Percentiles rank a stretch among this genome's conserved stretches.
These are phyloP conservation scores for Apamea sordens DNA, from an alignment of 2,888 invertebrate genomes.

Conservation along the genomic window DNA sequence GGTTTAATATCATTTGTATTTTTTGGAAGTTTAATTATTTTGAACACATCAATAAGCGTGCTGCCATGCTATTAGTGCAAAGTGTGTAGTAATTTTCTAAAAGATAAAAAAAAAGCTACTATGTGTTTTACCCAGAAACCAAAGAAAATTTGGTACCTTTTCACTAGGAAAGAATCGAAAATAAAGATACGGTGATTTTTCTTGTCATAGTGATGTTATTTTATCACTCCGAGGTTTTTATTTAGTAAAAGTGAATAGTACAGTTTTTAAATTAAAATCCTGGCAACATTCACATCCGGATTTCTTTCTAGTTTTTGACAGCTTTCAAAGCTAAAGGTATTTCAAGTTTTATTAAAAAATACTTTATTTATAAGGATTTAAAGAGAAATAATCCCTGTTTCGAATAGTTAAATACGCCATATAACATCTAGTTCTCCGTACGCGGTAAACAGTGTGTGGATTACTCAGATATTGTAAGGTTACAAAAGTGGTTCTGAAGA, in stretches of 20 bases:
- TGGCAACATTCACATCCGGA: slow-evolving; percentile 54
- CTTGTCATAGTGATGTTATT: not conserved
- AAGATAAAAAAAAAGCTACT: not conserved
- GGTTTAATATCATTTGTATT: not conserved
- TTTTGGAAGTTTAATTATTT: not conserved
- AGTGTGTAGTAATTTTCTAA: not conserved
- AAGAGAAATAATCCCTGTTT: slow-evolving; percentile 72
- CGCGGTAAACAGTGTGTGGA: slow-evolving; percentile 72
- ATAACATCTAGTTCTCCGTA: slow-evolving; percentile 52
- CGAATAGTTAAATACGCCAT: slow-evolving; percentile 50
- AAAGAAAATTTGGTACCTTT: not conserved
- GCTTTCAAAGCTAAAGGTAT: slow-evolving; percentile 88
- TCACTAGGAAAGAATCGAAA: not conserved
- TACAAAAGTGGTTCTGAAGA: slow-evolving; percentile 81
- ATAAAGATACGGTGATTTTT: not conserved
- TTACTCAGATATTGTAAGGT: slow-evolving; percentile 84
- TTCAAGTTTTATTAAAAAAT: slow-evolving; percentile 73
- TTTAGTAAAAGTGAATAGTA: not conserved
- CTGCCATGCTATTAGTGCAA: not conserved
- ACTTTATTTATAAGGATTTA: slow-evolving; percentile 64
- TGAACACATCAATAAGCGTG: slow-evolving; percentile 20
- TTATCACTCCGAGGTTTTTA: not conserved
- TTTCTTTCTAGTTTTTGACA: slow-evolving; percentile 88
- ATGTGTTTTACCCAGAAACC: fast-evolving
- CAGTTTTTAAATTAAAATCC: not conserved